These are phyloP conservation scores for Anguilla japonica DNA, from an alignment of 2,113 vertebrate genomes.

Conservation along the genomic window DNA sequence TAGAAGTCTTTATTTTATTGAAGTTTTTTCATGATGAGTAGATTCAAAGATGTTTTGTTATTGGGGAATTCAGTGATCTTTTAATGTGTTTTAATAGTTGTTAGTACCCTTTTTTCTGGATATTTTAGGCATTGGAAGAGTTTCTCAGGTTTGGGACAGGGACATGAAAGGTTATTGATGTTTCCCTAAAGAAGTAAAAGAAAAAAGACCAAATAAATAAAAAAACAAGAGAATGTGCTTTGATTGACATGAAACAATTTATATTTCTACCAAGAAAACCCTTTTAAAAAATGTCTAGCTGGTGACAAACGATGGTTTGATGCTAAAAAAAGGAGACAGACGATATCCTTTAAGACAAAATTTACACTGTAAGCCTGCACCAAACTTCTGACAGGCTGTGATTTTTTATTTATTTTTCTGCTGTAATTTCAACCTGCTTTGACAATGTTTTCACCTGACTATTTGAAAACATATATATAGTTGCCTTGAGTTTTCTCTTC, in stretches of 20 bases:
- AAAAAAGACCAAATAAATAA: conserved; percentile 2
- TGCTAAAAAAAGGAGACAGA: background rate
- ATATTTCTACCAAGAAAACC: conserved; percentile 24
- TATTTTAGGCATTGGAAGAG: background rate
- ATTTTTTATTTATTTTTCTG: conserved; percentile 14
- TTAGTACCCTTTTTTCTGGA: background rate
- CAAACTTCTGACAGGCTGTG: conserved; percentile 17
- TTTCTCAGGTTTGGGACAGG: background rate
- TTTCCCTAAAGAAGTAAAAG: background rate
- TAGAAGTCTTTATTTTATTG: background rate
- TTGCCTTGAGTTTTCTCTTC: no score
- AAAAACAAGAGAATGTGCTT: background rate
- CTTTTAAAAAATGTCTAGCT: conserved; percentile 20
- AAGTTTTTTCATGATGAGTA: background rate
- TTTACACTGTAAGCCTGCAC: conserved; percentile 1
- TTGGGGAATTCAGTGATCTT: background rate
- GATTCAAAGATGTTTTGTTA: background rate
- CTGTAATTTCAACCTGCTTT: background rate
- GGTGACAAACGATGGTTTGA: background rate
- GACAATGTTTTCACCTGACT: conserved; percentile 12
- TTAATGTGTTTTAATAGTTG: background rate
- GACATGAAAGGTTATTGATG: background rate
- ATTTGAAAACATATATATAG: conserved; percentile 14
- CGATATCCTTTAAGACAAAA: background rate
- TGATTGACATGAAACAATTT: conserved; percentile 25